Percentiles rank a stretch among this genome's conserved stretches.
Evolutionary conservation across 1,140 invertebrate species (phyloP).

Genomic region (Lanistes nyassanus): DNA sequence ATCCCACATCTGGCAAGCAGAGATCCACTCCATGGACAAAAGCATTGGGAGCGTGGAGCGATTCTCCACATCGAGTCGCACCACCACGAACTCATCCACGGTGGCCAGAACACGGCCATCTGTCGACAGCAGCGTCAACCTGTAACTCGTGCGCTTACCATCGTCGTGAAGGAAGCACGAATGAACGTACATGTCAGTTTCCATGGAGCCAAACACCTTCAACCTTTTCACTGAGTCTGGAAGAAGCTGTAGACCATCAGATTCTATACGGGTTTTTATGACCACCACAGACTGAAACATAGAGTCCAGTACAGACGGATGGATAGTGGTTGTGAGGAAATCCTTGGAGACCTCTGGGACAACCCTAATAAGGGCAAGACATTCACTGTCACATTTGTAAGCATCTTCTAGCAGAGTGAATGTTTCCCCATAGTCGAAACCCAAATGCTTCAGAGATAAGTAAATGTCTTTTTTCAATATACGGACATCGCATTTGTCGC

Average conservation of each 20-base stretch:
- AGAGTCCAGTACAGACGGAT: conserved; percentile 42
- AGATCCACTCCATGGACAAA: too few relatives aligned
- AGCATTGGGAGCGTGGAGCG: too few relatives aligned
- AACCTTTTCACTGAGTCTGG: too few relatives aligned
- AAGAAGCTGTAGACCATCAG: not conserved
- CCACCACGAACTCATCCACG: too few relatives aligned
- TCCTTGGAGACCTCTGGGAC: conserved; percentile 31
- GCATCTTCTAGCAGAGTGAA: conserved; percentile 33
- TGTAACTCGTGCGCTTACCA: too few relatives aligned
- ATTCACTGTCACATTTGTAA: conserved; percentile 33
- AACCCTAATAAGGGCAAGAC: conserved; percentile 36
- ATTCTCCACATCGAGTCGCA: too few relatives aligned
- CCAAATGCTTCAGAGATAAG: conserved; percentile 31
- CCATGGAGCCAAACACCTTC: too few relatives aligned
- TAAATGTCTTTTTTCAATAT: conserved; percentile 37
- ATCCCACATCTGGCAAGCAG: too few relatives aligned
- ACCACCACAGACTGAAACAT: conserved; percentile 36
- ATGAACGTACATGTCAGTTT: too few relatives aligned
- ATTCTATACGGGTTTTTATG: conserved; percentile 6
- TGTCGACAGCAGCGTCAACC: too few relatives aligned
- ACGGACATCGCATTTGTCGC: conserved; percentile 31
- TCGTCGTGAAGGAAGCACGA: too few relatives aligned
- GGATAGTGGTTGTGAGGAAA: conserved; percentile 36
- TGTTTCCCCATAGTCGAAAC: conserved; percentile 40
- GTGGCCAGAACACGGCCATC: too few relatives aligned